Base-by-base conservation (phyloP, 2,113 vertebrate species). In the Columbina picui region DNA sequence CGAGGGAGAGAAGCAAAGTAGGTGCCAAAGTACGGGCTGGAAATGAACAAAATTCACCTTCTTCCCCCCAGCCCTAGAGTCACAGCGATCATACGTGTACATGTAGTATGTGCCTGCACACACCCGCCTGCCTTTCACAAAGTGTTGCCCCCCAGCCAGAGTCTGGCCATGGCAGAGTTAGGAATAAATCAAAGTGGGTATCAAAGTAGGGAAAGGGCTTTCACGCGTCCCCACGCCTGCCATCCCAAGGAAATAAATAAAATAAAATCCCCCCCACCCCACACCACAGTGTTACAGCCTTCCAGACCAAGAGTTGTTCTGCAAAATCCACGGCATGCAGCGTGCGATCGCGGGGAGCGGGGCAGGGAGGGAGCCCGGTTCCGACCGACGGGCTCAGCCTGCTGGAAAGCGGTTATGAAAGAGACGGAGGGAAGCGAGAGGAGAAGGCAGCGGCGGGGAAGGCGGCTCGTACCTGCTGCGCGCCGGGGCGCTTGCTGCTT, bases 401-500 rank as follows among this genome's bases (percentile, higher is more conserved):
- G 81, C 80, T 30, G 71, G 34, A 20, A 69, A 57, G 63, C 47
- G 68, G 75, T 38, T 30, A 57, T 17, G 96, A 83, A 52, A 73
- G 70, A 69, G n/a, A 71, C 86, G 43, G 80, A 59, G 59, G 63
- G 47, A 71, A 83, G 82, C 78, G 78, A 77, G 90, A 45, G 76
- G 56, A 67, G 75, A 80, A 56, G 45, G 47, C 18, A 61, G 22
- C 49, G 89, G 93, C 96, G 84, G 90, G 82, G 82, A 87, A 73
- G 89, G 92, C 97, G 90, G 93, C 93, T 86, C 97, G 98, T 99
- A 99, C 99, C 99, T 99, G 99, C 97, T 97, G 99, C 98, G 98
- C 99, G 99, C 98, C 99, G 98, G 95, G 99, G 99, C 98, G 99
- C 99, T 97, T 99, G 98, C 99, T 99, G 99, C 98, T 99, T 99